These are phyloP conservation scores for Maccullochella peelii DNA, from an alignment of 2,113 vertebrate species.

Conservation along the genomic window DNA sequence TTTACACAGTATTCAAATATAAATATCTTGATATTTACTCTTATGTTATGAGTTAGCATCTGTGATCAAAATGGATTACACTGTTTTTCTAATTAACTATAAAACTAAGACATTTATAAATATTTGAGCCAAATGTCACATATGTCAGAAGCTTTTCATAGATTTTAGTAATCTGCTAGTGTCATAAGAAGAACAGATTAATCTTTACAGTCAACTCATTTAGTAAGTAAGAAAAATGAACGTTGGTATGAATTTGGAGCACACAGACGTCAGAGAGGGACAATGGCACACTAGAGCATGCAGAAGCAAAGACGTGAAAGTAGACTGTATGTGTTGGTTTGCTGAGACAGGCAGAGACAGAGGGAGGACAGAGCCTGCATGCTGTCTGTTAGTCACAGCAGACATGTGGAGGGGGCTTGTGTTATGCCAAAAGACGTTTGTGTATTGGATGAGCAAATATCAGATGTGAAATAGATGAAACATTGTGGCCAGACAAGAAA, in stretches of 20 bases:
- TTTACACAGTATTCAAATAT: background rate
- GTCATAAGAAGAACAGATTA: background rate
- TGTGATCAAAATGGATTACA: background rate
- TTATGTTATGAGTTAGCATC: background rate
- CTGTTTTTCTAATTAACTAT: background rate
- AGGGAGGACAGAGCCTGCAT: background rate
- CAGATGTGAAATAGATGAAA: background rate
- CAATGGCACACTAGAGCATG: background rate
- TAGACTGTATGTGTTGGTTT: background rate
- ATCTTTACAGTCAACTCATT: background rate
- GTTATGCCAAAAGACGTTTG: background rate
- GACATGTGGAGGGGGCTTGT: background rate
- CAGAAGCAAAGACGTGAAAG: background rate
- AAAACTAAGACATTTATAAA: background rate
- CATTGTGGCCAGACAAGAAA: background rate
- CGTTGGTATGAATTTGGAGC: background rate
- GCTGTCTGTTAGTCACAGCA: conserved; percentile 2
- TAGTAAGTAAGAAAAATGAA: background rate
- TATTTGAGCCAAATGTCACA: background rate
- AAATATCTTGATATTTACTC: background rate
- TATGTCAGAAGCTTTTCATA: background rate
- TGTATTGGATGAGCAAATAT: background rate
- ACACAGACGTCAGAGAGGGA: background rate
- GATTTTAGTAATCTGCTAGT: background rate
- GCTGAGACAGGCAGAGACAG: background rate